Evolutionary conservation across 2,888 invertebrate genomes (phyloP).

Genomic region (Siphonodentalium dalli): DNA sequence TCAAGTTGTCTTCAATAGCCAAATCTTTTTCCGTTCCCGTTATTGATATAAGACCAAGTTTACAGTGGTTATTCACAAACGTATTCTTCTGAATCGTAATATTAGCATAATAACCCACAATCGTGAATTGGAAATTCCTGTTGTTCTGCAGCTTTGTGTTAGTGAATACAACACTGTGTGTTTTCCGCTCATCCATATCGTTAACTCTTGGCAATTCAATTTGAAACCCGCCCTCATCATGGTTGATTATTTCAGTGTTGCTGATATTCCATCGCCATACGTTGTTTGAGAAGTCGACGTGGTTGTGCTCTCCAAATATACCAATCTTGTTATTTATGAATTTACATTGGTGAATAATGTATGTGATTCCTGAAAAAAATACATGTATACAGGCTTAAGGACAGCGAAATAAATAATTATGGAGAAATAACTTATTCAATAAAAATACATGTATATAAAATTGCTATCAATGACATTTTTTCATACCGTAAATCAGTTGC

Average conservation of each 20-base stretch:
- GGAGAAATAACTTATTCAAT: too few relatives aligned
- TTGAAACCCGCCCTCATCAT: constrained; percentile 85
- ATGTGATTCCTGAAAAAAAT: constrained; percentile 60
- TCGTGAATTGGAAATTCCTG: constrained; percentile 79
- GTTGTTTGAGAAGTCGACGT: constrained; percentile 94
- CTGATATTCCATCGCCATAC: constrained; percentile 93
- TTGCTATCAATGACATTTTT: too few relatives aligned
- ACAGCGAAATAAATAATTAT: too few relatives aligned
- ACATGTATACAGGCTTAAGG: too few relatives aligned
- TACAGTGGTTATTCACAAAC: constrained; percentile 86
- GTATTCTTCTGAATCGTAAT: constrained; percentile 86
- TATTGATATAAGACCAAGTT: constrained; percentile 64
- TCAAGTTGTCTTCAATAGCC: constrained; percentile 80
- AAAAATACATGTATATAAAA: too few relatives aligned
- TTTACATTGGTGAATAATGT: constrained; percentile 84
- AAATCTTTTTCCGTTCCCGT: constrained; percentile 96
- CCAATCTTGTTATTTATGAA: constrained; percentile 84
- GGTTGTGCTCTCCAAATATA: constrained; percentile 86
- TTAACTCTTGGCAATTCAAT: constrained; percentile 86
- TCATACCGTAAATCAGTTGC: too few relatives aligned
- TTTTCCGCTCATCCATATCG: constrained; percentile 42
- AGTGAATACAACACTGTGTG: constrained; percentile 83
- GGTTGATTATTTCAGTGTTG: constrained; percentile 85
- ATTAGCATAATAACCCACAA: constrained; percentile 93
- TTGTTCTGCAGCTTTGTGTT: constrained; percentile 90